phyloP scores from a whole-genome alignment of 2,888 invertebrate genomes.

The Eretmocerus hayati region DNA sequence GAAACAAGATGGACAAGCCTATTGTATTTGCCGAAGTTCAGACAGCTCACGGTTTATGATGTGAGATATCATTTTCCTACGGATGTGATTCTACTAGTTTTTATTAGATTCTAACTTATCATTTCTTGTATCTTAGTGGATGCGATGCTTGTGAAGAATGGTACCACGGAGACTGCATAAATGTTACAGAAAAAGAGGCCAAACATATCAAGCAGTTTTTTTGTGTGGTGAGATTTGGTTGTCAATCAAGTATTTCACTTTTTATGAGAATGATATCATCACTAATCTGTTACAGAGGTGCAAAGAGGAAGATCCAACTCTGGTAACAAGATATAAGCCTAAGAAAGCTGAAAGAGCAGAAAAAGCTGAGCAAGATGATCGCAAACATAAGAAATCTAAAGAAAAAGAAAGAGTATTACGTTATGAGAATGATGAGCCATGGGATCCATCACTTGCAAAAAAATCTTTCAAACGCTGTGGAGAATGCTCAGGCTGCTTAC shows the following conservation, averaged over 20 bases:
- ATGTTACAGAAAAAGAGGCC: slow-evolving; percentile 87
- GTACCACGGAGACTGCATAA: slow-evolving; percentile 98
- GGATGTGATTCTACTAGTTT: background rate
- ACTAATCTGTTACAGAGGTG: slow-evolving; percentile 52
- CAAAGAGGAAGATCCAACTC: slow-evolving; percentile 71
- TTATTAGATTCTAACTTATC: background rate
- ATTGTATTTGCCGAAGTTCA: slow-evolving; percentile 90
- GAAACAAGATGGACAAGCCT: slow-evolving; percentile 85
- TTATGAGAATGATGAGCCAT: slow-evolving; percentile 39
- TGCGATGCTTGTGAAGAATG: slow-evolving; percentile 98
- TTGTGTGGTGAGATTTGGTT: slow-evolving; percentile 55
- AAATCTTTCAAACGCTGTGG: slow-evolving; percentile 58
- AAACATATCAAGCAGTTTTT: slow-evolving; percentile 90
- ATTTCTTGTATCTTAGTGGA: no score
- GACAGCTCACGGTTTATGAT: slow-evolving; percentile 97
- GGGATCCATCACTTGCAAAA: slow-evolving; percentile 35
- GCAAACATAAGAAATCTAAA: slow-evolving; percentile 38
- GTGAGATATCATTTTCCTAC: slow-evolving; percentile 46
- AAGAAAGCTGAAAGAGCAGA: slow-evolving; percentile 39
- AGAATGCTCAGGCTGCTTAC: slow-evolving; percentile 66
- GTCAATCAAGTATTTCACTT: no score
- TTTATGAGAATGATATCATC: no score
- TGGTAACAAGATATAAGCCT: slow-evolving; percentile 48
- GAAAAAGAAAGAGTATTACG: slow-evolving; percentile 42
- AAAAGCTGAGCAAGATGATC: slow-evolving; percentile 33